Evolutionary conservation across 2,113 vertebrate genomes (phyloP).

Genomic region (Podarcis cretensis): DNA sequence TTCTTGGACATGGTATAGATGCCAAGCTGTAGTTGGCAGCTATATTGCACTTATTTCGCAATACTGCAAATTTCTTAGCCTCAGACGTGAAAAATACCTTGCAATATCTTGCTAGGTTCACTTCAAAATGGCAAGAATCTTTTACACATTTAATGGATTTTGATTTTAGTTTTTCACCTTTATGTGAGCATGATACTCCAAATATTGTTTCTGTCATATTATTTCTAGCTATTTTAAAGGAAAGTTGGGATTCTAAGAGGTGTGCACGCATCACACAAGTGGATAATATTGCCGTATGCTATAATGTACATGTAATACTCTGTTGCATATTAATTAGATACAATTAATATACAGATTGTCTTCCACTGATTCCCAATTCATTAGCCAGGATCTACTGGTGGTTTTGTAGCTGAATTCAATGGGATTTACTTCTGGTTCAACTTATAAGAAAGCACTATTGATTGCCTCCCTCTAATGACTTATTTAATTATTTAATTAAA

Average conservation of each 20-base stretch:
- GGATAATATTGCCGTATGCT: too few relatives aligned
- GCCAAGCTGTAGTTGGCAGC: constrained; percentile 1
- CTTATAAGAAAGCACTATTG: too few relatives aligned
- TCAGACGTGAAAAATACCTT: background rate
- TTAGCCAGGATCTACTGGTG: background rate
- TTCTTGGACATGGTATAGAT: constrained; percentile 7
- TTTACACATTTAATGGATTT: background rate
- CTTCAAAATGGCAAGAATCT: background rate
- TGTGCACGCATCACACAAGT: background rate
- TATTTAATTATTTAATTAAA: too few relatives aligned
- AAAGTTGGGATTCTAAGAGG: background rate
- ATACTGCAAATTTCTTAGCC: background rate
- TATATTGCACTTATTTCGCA: background rate
- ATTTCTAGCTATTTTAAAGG: background rate
- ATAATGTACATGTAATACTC: too few relatives aligned
- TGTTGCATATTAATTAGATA: background rate
- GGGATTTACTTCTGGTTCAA: too few relatives aligned
- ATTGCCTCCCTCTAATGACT: too few relatives aligned
- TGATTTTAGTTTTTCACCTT: background rate
- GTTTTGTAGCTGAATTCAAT: background rate
- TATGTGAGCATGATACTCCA: background rate
- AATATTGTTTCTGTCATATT: background rate
- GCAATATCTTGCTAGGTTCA: background rate
- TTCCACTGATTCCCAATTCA: rapidly evolving
- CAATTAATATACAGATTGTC: background rate